Conservation (phyloP, 2,113 vertebrate genomes). For the Mirza zaza region DNA sequence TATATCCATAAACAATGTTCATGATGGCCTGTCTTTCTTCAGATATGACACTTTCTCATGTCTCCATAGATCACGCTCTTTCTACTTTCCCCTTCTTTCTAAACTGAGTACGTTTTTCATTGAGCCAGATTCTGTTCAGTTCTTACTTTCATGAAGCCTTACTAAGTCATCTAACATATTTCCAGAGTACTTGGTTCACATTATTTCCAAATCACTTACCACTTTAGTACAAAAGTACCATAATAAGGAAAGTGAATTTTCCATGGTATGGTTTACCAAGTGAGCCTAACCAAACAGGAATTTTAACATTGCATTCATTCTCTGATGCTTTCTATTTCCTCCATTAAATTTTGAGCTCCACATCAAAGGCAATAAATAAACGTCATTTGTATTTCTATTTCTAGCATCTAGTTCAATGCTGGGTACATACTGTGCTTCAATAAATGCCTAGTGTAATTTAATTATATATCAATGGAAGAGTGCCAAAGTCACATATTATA, state of each 20-base stretch:
- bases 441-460: constrained; percentile 67
- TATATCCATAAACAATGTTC: neutral
- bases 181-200: neutral
- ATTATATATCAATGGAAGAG: constrained; percentile 49
- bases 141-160: neutral
- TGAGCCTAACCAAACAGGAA: neutral
- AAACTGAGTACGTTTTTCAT: neutral
- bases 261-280: constrained; percentile 1
- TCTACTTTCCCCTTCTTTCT: neutral
- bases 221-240: neutral
- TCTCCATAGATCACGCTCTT: neutral
- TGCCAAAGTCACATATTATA: constrained; percentile 50
- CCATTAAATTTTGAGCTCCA: constrained; percentile 31
- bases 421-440: constrained; percentile 42
- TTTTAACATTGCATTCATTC: neutral
- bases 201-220: neutral
- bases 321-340: constrained; percentile 30
- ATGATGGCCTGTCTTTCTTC: neutral
- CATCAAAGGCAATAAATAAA: constrained; percentile 53
- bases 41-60: neutral
- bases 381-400: constrained; percentile 61
- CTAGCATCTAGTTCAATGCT: constrained; percentile 39
- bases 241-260: neutral
- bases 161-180: neutral
- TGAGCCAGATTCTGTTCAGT: neutral